Conservation (phyloP, 2,888 invertebrate species). For the Sinelater perroti region DNA sequence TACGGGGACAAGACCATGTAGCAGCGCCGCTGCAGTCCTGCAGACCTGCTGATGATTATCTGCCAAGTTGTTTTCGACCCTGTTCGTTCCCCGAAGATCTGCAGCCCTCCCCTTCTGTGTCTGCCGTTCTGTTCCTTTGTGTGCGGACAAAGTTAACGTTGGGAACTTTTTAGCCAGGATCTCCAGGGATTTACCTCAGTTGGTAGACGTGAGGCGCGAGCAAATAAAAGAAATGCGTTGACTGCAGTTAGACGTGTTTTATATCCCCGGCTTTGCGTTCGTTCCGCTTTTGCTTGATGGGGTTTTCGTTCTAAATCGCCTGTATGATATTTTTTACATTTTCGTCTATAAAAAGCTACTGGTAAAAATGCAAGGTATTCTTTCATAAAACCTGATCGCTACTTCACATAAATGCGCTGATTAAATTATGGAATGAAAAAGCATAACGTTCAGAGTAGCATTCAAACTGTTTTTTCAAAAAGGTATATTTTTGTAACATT, state of each 20-base stretch:
- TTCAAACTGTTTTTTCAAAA: slow-evolving; percentile 20
- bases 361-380: too few species aligned
- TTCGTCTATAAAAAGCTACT: too few species aligned
- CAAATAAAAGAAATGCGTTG: slow-evolving; percentile 54
- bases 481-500: neutral
- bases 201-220: slow-evolving; percentile 55
- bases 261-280: slow-evolving; percentile 41
- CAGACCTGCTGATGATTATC: slow-evolving; percentile 48
- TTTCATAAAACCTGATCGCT: too few species aligned
- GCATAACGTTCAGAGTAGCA: slow-evolving; percentile 5
- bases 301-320: slow-evolving; percentile 41
- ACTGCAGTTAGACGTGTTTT: slow-evolving; percentile 45
- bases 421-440: neutral
- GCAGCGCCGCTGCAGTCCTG: slow-evolving; percentile 35
- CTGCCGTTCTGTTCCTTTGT: slow-evolving; percentile 52
- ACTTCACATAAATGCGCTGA: too few species aligned
- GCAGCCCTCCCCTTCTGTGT: slow-evolving; percentile 43
- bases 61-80: slow-evolving; percentile 44
- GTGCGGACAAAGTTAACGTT: slow-evolving; percentile 55
- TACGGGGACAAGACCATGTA: slow-evolving; percentile 30
- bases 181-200: slow-evolving; percentile 55
- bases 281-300: slow-evolving; percentile 46
- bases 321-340: neutral
- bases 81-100: slow-evolving; percentile 34
- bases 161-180: slow-evolving; percentile 56